phyloP scores from a whole-genome alignment of 2,113 vertebrate genomes.

The Tyto alba region DNA sequence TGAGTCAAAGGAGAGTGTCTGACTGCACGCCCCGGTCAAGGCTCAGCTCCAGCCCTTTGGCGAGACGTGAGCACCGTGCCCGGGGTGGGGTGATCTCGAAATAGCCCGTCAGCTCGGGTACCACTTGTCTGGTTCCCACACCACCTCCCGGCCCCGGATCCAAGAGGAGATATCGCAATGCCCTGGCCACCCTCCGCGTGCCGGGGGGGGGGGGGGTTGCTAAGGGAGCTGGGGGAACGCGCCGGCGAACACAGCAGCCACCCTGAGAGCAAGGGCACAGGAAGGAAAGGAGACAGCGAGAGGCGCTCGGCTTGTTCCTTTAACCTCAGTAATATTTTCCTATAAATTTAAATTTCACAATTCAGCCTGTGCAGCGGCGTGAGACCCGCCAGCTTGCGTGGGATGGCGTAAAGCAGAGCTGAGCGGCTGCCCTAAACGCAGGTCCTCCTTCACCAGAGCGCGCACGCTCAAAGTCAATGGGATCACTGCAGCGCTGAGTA shows the following conservation, averaged over 20 bases:
- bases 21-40: fast-evolving
- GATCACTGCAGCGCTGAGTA: fast-evolving
- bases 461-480: fast-evolving
- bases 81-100: background rate
- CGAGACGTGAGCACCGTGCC: background rate
- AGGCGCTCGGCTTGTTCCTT: background rate
- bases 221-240: background rate
- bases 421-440: fast-evolving
- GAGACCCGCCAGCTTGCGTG: too few relatives aligned
- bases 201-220: fast-evolving
- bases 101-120: background rate
- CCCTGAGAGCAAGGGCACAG: background rate
- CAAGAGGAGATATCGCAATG: fast-evolving
- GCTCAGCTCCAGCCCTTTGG: background rate
- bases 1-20: background rate
- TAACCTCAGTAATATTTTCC: background rate
- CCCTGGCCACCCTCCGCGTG: background rate
- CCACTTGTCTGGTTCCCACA: background rate
- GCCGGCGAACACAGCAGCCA: fast-evolving
- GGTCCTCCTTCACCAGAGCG: background rate
- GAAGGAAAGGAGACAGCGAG: background rate
- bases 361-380: too few relatives aligned
- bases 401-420: background rate
- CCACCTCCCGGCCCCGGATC: background rate
- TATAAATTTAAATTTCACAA: background rate